Evolutionary conservation across 2,888 invertebrate genomes (phyloP).

Genomic region (Camptogramma bilineatum): DNA sequence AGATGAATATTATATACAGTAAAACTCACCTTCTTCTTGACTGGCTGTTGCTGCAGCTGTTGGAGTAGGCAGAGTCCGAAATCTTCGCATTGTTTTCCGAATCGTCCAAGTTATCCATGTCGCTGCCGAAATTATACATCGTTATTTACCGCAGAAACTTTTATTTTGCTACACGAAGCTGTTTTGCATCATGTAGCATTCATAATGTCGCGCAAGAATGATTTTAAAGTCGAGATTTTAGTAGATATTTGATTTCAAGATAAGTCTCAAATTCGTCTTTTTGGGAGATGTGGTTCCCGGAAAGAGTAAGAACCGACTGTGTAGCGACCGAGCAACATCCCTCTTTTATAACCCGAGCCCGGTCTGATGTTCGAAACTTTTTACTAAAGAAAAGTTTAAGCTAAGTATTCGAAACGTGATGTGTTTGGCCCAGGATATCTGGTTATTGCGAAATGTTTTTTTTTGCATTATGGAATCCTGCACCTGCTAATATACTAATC

Average conservation of each 20-base stretch:
- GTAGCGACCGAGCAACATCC: background rate
- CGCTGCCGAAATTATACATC: conserved; percentile 21
- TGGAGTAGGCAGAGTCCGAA: conserved; percentile 93
- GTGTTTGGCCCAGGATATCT: background rate
- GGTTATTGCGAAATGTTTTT: too few relatives aligned
- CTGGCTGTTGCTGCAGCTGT: conserved; percentile 93
- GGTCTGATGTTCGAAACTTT: background rate
- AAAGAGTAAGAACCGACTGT: background rate
- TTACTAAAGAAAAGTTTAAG: background rate
- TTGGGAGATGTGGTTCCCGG: background rate
- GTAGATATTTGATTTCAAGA: background rate
- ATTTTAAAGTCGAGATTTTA: background rate
- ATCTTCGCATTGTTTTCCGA: conserved; percentile 88
- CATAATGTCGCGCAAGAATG: background rate
- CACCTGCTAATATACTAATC: too few relatives aligned
- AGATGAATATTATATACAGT: background rate
- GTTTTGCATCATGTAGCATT: too few relatives aligned
- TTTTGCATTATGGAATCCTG: too few relatives aligned
- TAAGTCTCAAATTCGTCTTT: background rate
- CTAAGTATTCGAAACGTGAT: background rate
- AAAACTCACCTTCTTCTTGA: conserved; percentile 89
- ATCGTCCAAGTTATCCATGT: conserved; percentile 73
- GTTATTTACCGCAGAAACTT: background rate
- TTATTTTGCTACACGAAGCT: too few relatives aligned
- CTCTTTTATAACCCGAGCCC: background rate